Conservation (phyloP, 2,113 vertebrate species). For the Pao palembangensis region DNA sequence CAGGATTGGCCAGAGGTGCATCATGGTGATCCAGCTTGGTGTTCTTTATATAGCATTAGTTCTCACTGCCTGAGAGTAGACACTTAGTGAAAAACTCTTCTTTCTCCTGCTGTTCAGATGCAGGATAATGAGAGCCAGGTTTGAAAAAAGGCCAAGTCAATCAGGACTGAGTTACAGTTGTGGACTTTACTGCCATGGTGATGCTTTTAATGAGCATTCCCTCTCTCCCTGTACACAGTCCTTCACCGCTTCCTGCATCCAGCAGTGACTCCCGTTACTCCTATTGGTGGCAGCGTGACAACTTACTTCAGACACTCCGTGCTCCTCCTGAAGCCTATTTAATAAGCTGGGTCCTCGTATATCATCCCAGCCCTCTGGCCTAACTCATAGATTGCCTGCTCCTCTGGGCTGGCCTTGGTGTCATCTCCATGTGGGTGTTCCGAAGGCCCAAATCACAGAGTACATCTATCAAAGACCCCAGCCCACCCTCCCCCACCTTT, state of each 20-base stretch:
- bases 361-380: slow-evolving; percentile 56
- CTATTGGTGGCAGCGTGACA: slow-evolving; percentile 64
- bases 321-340: slow-evolving; percentile 68
- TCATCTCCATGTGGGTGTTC: slow-evolving; percentile 58
- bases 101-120: slow-evolving; percentile 46
- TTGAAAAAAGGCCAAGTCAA: slow-evolving; percentile 32
- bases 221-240: slow-evolving; percentile 55
- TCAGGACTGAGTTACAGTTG: slow-evolving; percentile 52
- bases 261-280: slow-evolving; percentile 51
- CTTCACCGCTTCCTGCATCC: slow-evolving; percentile 56
- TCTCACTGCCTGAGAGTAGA: background rate
- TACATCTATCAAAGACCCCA: slow-evolving; percentile 64
- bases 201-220: slow-evolving; percentile 65
- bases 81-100: slow-evolving; percentile 31
- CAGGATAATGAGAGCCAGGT: slow-evolving; percentile 53
- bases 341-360: slow-evolving; percentile 71
- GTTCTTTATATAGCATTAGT: no score
- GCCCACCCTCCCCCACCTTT: slow-evolving; percentile 1
- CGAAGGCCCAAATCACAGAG: slow-evolving; percentile 46
- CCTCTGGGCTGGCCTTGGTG: slow-evolving; percentile 61
- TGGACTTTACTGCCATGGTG: slow-evolving; percentile 45
- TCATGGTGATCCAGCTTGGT: background rate
- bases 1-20: slow-evolving; percentile 5
- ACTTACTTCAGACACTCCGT: slow-evolving; percentile 64
- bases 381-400: slow-evolving; percentile 63